These are phyloP conservation scores for Riptortus pedestris DNA, from an alignment of 1,140 invertebrate genomes.

Conservation along the genomic window DNA sequence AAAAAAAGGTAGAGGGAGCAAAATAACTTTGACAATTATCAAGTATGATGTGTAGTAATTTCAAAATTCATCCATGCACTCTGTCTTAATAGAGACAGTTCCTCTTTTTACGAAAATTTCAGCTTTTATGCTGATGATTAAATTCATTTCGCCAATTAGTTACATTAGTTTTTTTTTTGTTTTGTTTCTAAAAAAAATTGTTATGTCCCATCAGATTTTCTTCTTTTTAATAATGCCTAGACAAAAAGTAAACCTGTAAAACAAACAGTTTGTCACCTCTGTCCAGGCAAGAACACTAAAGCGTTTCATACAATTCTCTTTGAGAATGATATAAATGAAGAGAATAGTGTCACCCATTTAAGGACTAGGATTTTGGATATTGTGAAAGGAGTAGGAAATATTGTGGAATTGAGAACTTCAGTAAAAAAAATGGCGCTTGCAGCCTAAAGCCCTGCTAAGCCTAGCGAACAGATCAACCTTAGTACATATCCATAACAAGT, in stretches of 20 bases:
- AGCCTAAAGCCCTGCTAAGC: constrained; percentile 19
- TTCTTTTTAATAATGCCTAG: background rate
- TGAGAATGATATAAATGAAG: background rate
- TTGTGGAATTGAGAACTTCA: background rate
- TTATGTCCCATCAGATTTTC: background rate
- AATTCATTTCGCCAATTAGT: too few species aligned
- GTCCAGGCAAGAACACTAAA: background rate
- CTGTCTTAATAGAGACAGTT: too few species aligned
- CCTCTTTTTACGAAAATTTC: too few species aligned
- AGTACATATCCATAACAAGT: constrained; percentile 5
- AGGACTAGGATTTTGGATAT: background rate
- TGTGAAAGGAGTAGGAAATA: constrained; percentile 7
- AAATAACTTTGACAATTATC: too few species aligned
- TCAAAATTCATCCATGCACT: too few species aligned
- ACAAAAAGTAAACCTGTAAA: background rate
- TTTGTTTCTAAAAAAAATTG: too few species aligned
- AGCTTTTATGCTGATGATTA: too few species aligned
- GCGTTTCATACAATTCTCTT: background rate
- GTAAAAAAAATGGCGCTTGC: constrained; percentile 10
- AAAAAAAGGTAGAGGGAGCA: too few species aligned
- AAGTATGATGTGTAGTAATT: too few species aligned
- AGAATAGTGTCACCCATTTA: constrained; percentile 5
- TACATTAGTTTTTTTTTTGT: too few species aligned
- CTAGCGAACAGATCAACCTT: constrained; percentile 19
- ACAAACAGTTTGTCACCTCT: constrained; percentile 15